Evolutionary conservation across 2,113 vertebrate genomes (phyloP), one percentile per base, ranked within the genome.

Genomic region (Platichthys stellatus): DNA sequence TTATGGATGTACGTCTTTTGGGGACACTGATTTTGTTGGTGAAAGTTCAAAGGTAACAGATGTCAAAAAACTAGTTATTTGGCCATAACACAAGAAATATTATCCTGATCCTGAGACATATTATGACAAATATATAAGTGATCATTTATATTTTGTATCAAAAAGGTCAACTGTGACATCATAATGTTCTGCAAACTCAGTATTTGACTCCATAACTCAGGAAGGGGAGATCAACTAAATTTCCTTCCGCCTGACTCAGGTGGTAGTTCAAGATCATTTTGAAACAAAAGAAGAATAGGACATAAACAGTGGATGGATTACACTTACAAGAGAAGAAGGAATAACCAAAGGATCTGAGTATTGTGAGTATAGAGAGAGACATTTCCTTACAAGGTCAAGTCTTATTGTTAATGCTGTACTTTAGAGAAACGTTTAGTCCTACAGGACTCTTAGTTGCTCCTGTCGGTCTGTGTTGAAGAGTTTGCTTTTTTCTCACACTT

Each of bases 301-400:
- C n/a, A 40, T 64, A 26, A 31, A 67, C 49, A 43, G 4, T 28
- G 58, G 31, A 63, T 38, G 9, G 23, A 58, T 54, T 54, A 26
- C 38, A 63, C 14, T 26, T 66, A 72, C 21, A 15, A 24, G 26
- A 66, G 80, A 78, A 78, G 73, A 38, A 70, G 51, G 62, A 43
- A 59, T n/a, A 17, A 59, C 26, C 35, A 20, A 63, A 40, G 59
- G 72, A 78, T 83, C 63, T 85, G 76, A 72, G 60, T 63, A 66
- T 74, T 85, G 77, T 89, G 71, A 57, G 69, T 61, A 75, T 71
- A 23, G 28, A 73, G 60, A 82, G 23, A 75, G 51, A 82, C 54
- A 45, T 76, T 76, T 86, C 83, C 86, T 78, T 75, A 64, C 76
- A 83, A 81, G 78, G 80, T 68, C 81, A 38, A 28, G 62, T 74